Evolutionary conservation across 2,888 invertebrate species (phyloP), one percentile per base, ranked within the genome.

Genomic region (Muscina levida): DNA sequence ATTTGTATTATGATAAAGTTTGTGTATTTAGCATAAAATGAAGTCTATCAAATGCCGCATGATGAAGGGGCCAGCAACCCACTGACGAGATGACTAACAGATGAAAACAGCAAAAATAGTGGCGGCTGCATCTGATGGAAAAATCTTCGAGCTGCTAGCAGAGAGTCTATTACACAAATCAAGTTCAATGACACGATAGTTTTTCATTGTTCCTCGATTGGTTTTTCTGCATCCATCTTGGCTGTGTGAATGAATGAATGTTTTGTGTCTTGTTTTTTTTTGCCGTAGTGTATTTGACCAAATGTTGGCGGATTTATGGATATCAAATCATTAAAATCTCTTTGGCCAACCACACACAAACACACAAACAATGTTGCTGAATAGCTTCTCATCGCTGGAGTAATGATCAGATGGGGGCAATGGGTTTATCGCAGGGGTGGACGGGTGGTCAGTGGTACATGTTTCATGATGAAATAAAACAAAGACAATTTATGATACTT

Each of bases 291-390:
- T 8, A 44, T 11, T 44, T 11, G n/a, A 19, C 24, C 2, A 68
- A 74, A 46, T 67, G 74, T 59, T 77, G 62, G 71, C 19, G 67
- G 59, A 59, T 71, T 73, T 59, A 77, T 77, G 77, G 62, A 8
- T 71, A 80, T 77, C 70, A 77, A 70, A 67, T 80, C 76, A 77
- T 80, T 77, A 67, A 74, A 77, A 72, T 77, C 67, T 72, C 76
- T 17, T 8, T 10, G 19, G 42, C 22, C 51, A 51, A n/a, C 51
- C 13, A 22, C 37, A 62, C 15, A 37, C 37, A 59, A 31, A 15
- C n/a, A 1, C 6, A 37, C n/a, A n/a, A n/a, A 31, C 31, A 31
- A 31, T 31, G 31, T 31, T 31, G 31, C 31, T 31, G n/a, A 31
- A 31, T 8, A 31, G 8, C 31, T 8, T 31, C 31, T n/a, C n/a